Evolutionary conservation across 64 coral and sea anemone genomes (phyloP), one percentile per base, ranked within the genome.

Genomic region (Porites australiensis): DNA sequence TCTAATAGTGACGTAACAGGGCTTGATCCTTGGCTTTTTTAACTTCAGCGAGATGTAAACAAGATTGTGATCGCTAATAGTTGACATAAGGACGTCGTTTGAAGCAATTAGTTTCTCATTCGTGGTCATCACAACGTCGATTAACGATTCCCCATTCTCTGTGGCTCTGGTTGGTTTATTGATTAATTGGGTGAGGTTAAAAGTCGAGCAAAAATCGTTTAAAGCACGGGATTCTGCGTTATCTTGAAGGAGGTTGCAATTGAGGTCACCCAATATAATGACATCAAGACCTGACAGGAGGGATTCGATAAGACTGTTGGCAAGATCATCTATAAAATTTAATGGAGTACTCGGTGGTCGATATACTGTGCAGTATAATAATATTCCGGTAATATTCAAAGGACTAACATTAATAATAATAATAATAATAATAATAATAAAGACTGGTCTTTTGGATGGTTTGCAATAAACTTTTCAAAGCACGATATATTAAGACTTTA

Each of bases 201-300:
- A 75, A 15, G 72, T 75, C 72, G 87, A 77, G 19, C 63, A 65
- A 65, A 65, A 65, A 18, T 21, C 66, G 66, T 23, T 70, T 70
- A 70, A 70, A 70, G 66, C 74, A n/a, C 48, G 74, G 54, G 74
- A 77, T 48, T 77, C 49, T 77, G 50, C 8, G 5, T 77, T 77
- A 77, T 77, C 74, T 77, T 16, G 74, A 76, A 76, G 49, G 8
- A 76, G 74, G 74, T 47, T 77, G 72, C 72, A 55, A 51, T 87
- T 74, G 21, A 72, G 45, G 51, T 87, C 84, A 58, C 84, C 84
- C 16, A 73, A n/a, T n/a, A n/a, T n/a, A n/a, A n/a, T n/a, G n/a
- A n/a, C n/a, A n/a, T n/a, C n/a, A n/a, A n/a, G n/a, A n/a, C n/a
- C n/a, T n/a, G n/a, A n/a, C n/a, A n/a, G n/a, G n/a, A n/a, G n/a